A percentile compares a stretch with the other conserved stretches of the same genome.
Conservation (phyloP, 2,797 vertebrate genomes). For the Lacerta bilineata region DNA sequence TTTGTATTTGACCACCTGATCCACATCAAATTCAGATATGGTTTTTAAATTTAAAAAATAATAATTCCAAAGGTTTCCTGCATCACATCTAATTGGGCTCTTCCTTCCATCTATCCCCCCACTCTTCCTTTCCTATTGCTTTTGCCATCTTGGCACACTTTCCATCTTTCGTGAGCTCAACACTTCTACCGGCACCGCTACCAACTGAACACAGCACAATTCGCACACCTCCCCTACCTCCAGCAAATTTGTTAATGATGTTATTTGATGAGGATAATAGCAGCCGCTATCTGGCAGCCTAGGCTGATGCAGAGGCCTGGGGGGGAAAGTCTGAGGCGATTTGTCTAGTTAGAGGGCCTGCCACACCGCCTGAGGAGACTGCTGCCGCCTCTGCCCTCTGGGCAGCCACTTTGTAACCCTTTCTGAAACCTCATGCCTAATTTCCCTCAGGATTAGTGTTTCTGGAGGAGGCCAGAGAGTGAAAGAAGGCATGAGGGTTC, state of each 20-base stretch:
- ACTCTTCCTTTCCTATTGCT: rapidly evolving
- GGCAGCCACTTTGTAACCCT: background rate
- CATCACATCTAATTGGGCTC: background rate
- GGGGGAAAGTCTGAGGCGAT: background rate
- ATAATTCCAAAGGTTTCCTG: background rate
- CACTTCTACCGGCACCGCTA: background rate
- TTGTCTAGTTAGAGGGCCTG: background rate
- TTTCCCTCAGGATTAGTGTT: background rate
- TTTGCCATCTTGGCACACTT: background rate
- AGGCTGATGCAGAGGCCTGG: background rate
- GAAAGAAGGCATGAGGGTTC: background rate
- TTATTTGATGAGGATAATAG: conserved; percentile 1
- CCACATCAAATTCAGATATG: background rate
- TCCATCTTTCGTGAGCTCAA: background rate
- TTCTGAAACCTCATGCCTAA: background rate
- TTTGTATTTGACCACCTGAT: background rate
- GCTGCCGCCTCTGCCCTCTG: background rate
- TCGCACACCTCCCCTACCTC: background rate
- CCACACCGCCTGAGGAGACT: background rate
- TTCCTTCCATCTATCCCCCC: background rate
- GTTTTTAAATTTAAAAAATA: background rate
- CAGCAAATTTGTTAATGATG: conserved; percentile 9
- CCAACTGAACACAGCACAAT: background rate
- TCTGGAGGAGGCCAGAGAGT: background rate
- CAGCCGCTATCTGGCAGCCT: background rate